Evolutionary conservation across 2,113 vertebrate species (phyloP).

Genomic region (Stercorarius parasiticus): DNA sequence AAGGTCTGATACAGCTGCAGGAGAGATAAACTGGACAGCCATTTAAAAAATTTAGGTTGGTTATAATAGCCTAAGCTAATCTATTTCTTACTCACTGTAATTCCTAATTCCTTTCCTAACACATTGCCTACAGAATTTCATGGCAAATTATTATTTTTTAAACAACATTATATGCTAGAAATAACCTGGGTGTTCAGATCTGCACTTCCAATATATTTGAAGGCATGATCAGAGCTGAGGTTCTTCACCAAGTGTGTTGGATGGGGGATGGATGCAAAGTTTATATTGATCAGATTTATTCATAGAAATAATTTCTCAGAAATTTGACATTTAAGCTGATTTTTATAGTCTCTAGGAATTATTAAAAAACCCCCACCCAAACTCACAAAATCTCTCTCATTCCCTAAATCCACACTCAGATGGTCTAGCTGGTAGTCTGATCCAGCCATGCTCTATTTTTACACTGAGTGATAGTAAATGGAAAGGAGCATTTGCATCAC

Average conservation of each 20-base stretch:
- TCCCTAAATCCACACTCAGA: neutral
- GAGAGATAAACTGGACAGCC: constrained; percentile 56
- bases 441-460: neutral
- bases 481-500: neutral
- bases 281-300: neutral
- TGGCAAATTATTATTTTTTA: constrained; percentile 46
- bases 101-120: constrained; percentile 57
- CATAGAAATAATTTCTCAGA: neutral
- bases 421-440: neutral
- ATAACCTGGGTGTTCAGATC: neutral
- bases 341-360: neutral
- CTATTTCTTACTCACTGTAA: constrained; percentile 59
- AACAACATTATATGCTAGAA: constrained; percentile 1
- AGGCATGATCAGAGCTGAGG: neutral
- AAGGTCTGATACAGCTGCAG: constrained; percentile 65
- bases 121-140: constrained; percentile 45
- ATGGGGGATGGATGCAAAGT: neutral
- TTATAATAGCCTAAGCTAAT: constrained; percentile 62
- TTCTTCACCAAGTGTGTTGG: neutral
- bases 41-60: constrained; percentile 60
- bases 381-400: neutral
- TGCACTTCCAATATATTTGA: constrained; percentile 15
- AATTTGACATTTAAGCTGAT: neutral
- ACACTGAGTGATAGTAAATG: neutral
- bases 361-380: neutral